Percentiles rank a stretch among this genome's conserved stretches.
These are phyloP conservation scores for Drosophila eohydei DNA, from an alignment of 2,888 invertebrate genomes.

Conservation along the genomic window DNA sequence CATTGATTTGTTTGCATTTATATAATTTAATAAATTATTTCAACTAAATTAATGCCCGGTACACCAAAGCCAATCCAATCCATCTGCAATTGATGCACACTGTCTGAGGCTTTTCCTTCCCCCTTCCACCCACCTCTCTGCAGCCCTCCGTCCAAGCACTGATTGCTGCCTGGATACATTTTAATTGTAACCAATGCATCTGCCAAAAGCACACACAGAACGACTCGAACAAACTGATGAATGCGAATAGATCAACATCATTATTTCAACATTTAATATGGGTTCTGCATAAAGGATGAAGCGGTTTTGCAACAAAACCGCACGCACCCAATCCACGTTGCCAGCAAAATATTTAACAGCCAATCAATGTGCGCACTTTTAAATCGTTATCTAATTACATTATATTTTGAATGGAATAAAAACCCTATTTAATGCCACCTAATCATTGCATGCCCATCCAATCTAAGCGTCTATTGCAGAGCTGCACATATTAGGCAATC, in stretches of 20 bases:
- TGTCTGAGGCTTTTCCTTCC: constrained; percentile 2
- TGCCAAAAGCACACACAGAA: constrained; percentile 17
- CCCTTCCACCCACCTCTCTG: too few relatives aligned
- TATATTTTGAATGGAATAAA: neutral
- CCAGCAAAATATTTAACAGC: neutral
- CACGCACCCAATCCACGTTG: neutral
- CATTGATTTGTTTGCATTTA: constrained; percentile 62
- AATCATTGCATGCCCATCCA: neutral
- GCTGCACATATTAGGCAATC: neutral
- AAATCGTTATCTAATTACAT: constrained; percentile 4
- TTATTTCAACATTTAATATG: constrained; percentile 19
- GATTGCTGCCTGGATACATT: constrained; percentile 31
- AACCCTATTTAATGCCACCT: neutral
- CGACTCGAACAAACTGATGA: constrained; percentile 4
- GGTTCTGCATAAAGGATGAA: constrained; percentile 11
- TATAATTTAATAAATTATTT: constrained; percentile 76
- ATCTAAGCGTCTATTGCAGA: neutral
- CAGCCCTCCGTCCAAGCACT: neutral
- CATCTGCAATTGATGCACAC: constrained; percentile 26
- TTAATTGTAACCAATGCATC: constrained; percentile 44
- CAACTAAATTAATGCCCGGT: constrained; percentile 65
- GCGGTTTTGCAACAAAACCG: constrained; percentile 12
- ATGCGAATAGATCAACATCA: constrained; percentile 29
- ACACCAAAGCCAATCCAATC: constrained; percentile 22
- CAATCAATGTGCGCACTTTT: neutral